phyloP scores from a whole-genome alignment of 2,113 vertebrate species.

The Collichthys lucidus region DNA sequence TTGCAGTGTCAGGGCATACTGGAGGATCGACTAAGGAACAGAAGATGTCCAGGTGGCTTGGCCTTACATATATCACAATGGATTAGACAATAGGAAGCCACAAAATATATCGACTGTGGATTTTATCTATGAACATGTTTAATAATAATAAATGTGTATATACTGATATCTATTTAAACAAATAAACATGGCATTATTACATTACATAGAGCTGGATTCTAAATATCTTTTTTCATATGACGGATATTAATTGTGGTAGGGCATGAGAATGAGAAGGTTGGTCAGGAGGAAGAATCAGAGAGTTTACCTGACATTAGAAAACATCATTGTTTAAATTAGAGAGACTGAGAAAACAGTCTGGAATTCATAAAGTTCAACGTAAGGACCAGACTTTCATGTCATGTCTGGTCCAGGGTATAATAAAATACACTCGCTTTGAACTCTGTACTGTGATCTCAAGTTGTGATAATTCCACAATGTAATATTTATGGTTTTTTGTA shows the following conservation, averaged over 20 bases:
- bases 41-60: not conserved
- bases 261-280: conserved; percentile 13
- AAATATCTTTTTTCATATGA: conserved; percentile 11
- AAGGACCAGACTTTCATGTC: conserved; percentile 55
- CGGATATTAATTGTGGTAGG: not conserved
- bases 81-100: not conserved
- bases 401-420: conserved; percentile 47
- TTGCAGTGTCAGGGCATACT: not conserved
- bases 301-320: conserved; percentile 45
- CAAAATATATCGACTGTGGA: not conserved
- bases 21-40: not conserved
- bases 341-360: conserved; percentile 49
- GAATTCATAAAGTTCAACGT: conserved; percentile 65
- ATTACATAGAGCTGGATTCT: not conserved
- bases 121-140: no score
- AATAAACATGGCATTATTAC: not conserved
- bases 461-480: conserved; percentile 55
- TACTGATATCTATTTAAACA: not conserved
- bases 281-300: not conserved
- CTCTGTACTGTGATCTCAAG: conserved; percentile 51
- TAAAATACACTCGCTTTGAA: conserved; percentile 68
- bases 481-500: conserved; percentile 67
- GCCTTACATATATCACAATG: not conserved
- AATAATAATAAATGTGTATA: not conserved
- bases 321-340: conserved; percentile 39